Percentiles rank a stretch among this genome's conserved stretches.
These are phyloP conservation scores for Bombylius major DNA, from an alignment of 2,888 invertebrate genomes.

Conservation along the genomic window DNA sequence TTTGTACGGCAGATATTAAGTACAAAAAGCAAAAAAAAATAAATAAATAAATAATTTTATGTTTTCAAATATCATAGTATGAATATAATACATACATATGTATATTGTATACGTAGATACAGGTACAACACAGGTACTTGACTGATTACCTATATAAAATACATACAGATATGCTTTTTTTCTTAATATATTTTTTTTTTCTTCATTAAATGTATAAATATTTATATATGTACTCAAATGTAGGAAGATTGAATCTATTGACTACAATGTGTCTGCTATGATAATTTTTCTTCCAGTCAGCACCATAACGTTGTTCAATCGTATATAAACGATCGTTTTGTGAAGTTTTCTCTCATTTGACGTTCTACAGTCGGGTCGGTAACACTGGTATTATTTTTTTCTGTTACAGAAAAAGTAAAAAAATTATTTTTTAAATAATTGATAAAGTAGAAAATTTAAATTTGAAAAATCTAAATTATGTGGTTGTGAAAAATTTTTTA, in stretches of 20 bases:
- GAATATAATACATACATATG: background rate
- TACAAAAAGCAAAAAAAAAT: too few relatives aligned
- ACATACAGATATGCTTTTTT: background rate
- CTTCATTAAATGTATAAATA: too few relatives aligned
- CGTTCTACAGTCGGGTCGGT: background rate
- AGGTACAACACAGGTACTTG: too few relatives aligned
- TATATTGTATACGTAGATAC: background rate
- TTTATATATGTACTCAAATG: too few relatives aligned
- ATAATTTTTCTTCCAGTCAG: background rate
- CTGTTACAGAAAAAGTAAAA: too few relatives aligned
- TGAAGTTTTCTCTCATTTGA: background rate
- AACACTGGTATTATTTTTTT: background rate
- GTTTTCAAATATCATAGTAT: background rate
- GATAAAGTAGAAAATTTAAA: too few relatives aligned
- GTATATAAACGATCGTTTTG: background rate
- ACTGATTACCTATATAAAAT: background rate
- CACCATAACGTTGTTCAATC: background rate
- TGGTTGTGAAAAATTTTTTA: too few relatives aligned
- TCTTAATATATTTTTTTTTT: too few relatives aligned
- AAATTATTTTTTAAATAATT: too few relatives aligned
- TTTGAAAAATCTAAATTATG: too few relatives aligned
- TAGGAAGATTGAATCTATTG: background rate
- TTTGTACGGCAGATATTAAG: too few relatives aligned
- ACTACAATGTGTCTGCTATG: background rate
- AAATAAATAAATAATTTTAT: too few relatives aligned